Conservation (phyloP, 2,797 vertebrate species). For the Semotilus atromaculatus region DNA sequence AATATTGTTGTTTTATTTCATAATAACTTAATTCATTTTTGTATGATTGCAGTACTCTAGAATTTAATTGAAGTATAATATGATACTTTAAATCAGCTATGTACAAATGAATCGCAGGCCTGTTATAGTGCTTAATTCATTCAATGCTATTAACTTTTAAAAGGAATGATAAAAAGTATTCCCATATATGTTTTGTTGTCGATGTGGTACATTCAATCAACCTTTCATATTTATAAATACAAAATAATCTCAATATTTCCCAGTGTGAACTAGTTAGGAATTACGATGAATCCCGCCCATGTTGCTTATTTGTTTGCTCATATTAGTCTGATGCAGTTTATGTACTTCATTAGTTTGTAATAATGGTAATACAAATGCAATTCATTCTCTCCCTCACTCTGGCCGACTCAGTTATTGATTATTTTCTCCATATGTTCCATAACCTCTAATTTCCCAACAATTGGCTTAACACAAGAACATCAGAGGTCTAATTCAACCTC, state of each 20-base stretch:
- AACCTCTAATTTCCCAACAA: constrained; percentile 47
- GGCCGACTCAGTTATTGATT: constrained; percentile 20
- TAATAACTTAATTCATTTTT: neutral
- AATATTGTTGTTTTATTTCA: neutral
- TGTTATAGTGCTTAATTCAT: too few species aligned
- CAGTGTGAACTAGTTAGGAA: neutral
- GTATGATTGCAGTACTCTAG: neutral
- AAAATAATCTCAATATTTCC: neutral
- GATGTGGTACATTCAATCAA: too few species aligned
- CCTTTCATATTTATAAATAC: neutral
- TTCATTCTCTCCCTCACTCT: constrained; percentile 1
- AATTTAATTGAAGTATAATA: neutral
- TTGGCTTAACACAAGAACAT: constrained; percentile 37
- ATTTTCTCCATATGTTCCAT: constrained; percentile 35
- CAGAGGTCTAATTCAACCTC: constrained; percentile 9
- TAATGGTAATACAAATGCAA: constrained; percentile 15
- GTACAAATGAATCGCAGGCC: neutral
- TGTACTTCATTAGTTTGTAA: constrained; percentile 22
- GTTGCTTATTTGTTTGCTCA: neutral
- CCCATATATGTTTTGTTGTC: too few species aligned
- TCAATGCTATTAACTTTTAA: neutral
- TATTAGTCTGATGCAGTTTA: neutral
- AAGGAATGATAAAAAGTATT: neutral
- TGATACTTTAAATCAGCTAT: neutral
- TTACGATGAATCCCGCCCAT: neutral